Evolutionary conservation across 2,113 vertebrate genomes (phyloP).

Genomic region (Chrysochloris asiatica): DNA sequence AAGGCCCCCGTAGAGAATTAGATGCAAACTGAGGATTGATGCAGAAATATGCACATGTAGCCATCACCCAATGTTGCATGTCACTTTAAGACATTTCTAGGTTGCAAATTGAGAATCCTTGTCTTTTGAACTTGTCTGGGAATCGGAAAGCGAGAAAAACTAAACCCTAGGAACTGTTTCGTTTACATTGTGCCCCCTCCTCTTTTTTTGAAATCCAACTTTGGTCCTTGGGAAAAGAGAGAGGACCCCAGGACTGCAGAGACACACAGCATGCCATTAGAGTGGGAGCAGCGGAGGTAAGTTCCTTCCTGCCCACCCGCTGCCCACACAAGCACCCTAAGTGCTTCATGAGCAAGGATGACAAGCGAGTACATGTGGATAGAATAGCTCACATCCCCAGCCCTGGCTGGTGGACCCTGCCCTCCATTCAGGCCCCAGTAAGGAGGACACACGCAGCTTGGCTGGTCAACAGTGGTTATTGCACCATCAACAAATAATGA

Average conservation of each 20-base stretch:
- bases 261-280: background rate
- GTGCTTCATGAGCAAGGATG: background rate
- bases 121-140: background rate
- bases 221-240: background rate
- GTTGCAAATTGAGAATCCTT: background rate
- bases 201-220: background rate
- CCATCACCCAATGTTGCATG: background rate
- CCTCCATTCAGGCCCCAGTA: background rate
- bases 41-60: background rate
- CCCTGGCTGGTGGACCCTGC: background rate
- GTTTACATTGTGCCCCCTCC: background rate
- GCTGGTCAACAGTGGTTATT: conserved; percentile 79
- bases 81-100: background rate
- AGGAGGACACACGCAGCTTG: conserved; percentile 60
- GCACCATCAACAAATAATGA: conserved; percentile 75
- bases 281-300: background rate
- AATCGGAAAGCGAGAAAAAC: background rate
- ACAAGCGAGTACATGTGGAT: fast-evolving
- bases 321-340: background rate
- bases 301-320: background rate
- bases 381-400: background rate
- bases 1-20: background rate
- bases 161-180: background rate
- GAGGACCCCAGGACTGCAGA: background rate
- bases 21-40: background rate